Conservation (phyloP, 1,140 invertebrate genomes). For the Heterodera carotae region DNA sequence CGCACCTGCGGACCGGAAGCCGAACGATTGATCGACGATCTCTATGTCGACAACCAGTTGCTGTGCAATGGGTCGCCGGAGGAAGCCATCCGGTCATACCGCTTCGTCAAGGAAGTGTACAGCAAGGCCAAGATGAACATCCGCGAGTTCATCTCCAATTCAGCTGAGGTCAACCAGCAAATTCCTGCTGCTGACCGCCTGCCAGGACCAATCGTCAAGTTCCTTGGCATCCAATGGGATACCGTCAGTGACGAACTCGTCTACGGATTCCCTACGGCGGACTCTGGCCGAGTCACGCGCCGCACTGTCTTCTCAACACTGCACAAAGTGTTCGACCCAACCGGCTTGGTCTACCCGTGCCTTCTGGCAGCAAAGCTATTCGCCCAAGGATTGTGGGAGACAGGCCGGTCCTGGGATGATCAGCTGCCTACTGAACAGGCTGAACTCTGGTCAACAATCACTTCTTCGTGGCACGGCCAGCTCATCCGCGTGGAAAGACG, state of each 20-base stretch:
- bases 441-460: too few species aligned
- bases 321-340: conserved; percentile 21
- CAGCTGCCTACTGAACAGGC: too few species aligned
- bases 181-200: conserved; percentile 21
- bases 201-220: neutral
- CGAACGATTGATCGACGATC: too few species aligned
- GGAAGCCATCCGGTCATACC: conserved; percentile 30
- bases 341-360: conserved; percentile 11
- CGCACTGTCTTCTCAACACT: conserved; percentile 5
- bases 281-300: conserved; percentile 18
- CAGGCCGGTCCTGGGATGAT: too few species aligned
- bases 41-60: conserved; percentile 46
- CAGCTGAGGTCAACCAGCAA: neutral
- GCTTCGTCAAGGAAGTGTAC: conserved; percentile 25
- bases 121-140: conserved; percentile 43
- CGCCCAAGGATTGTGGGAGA: neutral
- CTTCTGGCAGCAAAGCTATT: conserved; percentile 5
- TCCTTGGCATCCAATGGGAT: conserved; percentile 23
- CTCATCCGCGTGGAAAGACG: too few species aligned
- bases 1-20: conserved; percentile 2
- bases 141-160: conserved; percentile 41
- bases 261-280: neutral
- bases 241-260: neutral
- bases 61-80: neutral
- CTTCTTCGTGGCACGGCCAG: too few species aligned